Conservation (phyloP, 1,140 invertebrate genomes). For the Papilio polyxenes region DNA sequence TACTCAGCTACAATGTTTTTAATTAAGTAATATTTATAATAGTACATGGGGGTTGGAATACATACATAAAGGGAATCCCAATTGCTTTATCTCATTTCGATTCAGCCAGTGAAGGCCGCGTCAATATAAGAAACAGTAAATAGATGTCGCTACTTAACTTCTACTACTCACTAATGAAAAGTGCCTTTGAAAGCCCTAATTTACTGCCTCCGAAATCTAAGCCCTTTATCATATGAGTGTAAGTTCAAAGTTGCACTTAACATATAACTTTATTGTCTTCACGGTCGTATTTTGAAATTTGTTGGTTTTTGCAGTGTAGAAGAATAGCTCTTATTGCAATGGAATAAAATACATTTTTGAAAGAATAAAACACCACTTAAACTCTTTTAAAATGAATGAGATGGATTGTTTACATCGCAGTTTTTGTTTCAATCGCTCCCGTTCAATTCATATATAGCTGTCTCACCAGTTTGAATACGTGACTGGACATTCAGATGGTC, state of each 20-base stretch:
- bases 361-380: constrained; percentile 38
- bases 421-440: constrained; percentile 47
- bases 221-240: constrained; percentile 37
- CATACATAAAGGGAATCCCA: constrained; percentile 60
- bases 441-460: constrained; percentile 41
- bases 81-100: constrained; percentile 72
- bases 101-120: constrained; percentile 58
- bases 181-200: constrained; percentile 40
- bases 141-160: constrained; percentile 65
- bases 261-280: constrained; percentile 26
- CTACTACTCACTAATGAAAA: constrained; percentile 58
- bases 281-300: constrained; percentile 23
- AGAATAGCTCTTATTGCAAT: constrained; percentile 30
- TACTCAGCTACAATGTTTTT: constrained; percentile 51
- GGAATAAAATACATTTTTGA: constrained; percentile 44
- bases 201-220: constrained; percentile 42
- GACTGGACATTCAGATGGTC: constrained; percentile 73
- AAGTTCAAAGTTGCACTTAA: constrained; percentile 42
- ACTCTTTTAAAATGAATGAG: constrained; percentile 42
- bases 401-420: constrained; percentile 61
- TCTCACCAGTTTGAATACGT: constrained; percentile 61
- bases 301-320: background rate
- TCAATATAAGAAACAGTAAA: constrained; percentile 70
- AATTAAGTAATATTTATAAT: constrained; percentile 64
- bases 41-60: constrained; percentile 50